These are phyloP conservation scores for Spermophilus dauricus DNA, from an alignment of 2,113 vertebrate species.

Conservation along the genomic window DNA sequence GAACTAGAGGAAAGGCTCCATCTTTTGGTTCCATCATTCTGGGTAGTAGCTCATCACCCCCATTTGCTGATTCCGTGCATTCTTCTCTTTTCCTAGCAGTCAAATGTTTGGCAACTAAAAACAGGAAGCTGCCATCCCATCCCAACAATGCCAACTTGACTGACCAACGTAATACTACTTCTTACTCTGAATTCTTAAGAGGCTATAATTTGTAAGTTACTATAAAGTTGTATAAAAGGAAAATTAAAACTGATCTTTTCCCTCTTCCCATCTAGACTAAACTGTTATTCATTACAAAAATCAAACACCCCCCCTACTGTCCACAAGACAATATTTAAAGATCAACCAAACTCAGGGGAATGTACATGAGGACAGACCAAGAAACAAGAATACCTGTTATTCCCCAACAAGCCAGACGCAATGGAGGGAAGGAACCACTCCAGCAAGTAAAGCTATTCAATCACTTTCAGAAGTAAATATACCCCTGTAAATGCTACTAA, in stretches of 20 bases:
- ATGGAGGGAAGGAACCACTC: not conserved
- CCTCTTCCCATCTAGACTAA: not conserved
- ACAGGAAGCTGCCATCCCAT: not conserved
- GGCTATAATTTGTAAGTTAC: not conserved
- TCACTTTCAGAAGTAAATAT: not conserved
- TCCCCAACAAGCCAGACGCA: not conserved
- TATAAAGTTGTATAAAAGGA: not conserved
- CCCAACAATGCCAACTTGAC: not conserved
- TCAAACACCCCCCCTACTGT: not conserved
- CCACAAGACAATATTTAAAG: conserved; percentile 9
- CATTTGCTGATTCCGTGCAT: not conserved
- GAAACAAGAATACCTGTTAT: not conserved
- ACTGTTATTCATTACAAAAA: not conserved
- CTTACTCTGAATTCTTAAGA: not conserved
- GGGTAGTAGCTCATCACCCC: not conserved
- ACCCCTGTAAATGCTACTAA: not conserved
- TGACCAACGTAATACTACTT: not conserved
- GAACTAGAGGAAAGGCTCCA: not conserved
- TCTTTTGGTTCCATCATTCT: not conserved
- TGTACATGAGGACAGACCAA: not conserved
- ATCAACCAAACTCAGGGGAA: not conserved
- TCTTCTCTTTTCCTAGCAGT: not conserved
- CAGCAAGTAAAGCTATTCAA: not conserved
- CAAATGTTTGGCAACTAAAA: not conserved
- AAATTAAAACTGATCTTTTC: not conserved